Percentiles rank a stretch among this genome's conserved stretches.
These are phyloP conservation scores for Parthenolecanium corni DNA, from an alignment of 2,888 invertebrate genomes.

Conservation along the genomic window DNA sequence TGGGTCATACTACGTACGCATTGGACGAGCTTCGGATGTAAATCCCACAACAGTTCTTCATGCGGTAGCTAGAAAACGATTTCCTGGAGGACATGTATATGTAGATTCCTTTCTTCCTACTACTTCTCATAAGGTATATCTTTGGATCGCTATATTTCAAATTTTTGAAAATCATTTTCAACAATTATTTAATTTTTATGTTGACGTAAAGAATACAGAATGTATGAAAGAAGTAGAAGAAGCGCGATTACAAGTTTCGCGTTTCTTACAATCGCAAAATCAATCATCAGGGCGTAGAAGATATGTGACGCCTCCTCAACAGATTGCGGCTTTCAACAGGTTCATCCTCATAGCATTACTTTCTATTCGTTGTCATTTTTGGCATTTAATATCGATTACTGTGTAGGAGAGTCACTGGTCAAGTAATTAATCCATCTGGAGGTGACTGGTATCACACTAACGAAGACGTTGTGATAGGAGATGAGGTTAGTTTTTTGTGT, in stretches of 20 bases:
- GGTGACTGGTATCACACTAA: constrained; percentile 53
- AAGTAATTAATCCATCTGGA: constrained; percentile 39
- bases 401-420: constrained; percentile 31
- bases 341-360: neutral
- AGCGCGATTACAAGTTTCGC: constrained; percentile 67
- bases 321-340: constrained; percentile 77
- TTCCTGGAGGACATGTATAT: constrained; percentile 44
- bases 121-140: constrained; percentile 36
- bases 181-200: neutral
- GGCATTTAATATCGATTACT: neutral
- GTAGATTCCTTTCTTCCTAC: constrained; percentile 55
- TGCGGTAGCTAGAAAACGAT: constrained; percentile 62
- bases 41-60: constrained; percentile 75
- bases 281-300: constrained; percentile 67
- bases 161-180: neutral
- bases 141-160: neutral
- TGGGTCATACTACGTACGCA: constrained; percentile 75
- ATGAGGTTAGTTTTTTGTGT: constrained; percentile 46
- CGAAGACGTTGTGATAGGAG: constrained; percentile 59
- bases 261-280: constrained; percentile 72
- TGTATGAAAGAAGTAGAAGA: constrained; percentile 70
- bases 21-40: constrained; percentile 82
- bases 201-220: constrained; percentile 40
- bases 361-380: neutral
- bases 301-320: constrained; percentile 76